These are phyloP conservation scores for Sialia sialis DNA, from an alignment of 2,113 vertebrate genomes.

Conservation along the genomic window DNA sequence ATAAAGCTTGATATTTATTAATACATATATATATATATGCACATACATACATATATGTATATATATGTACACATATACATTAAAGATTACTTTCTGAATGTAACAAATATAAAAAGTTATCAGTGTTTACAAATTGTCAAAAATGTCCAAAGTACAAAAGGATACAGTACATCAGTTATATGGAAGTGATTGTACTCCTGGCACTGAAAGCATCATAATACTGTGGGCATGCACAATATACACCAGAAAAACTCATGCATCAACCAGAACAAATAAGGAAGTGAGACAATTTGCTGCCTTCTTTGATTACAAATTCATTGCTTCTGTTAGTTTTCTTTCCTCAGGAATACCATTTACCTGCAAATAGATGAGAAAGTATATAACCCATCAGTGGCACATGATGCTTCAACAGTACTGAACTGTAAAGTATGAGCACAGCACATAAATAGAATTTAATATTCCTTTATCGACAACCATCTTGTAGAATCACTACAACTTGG, in stretches of 20 bases:
- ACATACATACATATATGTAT: not conserved
- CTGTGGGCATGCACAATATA: slow-evolving; percentile 67
- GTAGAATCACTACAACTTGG: not conserved
- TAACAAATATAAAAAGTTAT: slow-evolving; percentile 79
- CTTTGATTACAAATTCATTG: slow-evolving; percentile 85
- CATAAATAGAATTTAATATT: not conserved
- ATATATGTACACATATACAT: slow-evolving; percentile 32
- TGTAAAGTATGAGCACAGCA: not conserved
- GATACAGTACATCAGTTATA: slow-evolving; percentile 60
- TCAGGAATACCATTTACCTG: slow-evolving; percentile 99
- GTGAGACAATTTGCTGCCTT: not conserved
- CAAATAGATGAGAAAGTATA: slow-evolving; percentile 13
- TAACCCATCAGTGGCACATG: not conserved
- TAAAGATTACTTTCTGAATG: slow-evolving; percentile 68
- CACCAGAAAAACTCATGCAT: slow-evolving; percentile 67
- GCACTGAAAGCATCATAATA: slow-evolving; percentile 38
- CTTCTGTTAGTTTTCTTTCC: slow-evolving; percentile 94
- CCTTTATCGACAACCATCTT: not conserved
- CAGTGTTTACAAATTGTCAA: slow-evolving; percentile 74
- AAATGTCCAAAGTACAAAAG: slow-evolving; percentile 75
- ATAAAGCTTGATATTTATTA: slow-evolving; percentile 47
- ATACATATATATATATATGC: slow-evolving; percentile 41
- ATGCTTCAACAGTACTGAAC: not conserved
- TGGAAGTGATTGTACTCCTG: slow-evolving; percentile 62
- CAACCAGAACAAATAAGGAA: not conserved